Base-by-base conservation (phyloP, 2,797 vertebrate species). In the Sebastes iracundus region DNA sequence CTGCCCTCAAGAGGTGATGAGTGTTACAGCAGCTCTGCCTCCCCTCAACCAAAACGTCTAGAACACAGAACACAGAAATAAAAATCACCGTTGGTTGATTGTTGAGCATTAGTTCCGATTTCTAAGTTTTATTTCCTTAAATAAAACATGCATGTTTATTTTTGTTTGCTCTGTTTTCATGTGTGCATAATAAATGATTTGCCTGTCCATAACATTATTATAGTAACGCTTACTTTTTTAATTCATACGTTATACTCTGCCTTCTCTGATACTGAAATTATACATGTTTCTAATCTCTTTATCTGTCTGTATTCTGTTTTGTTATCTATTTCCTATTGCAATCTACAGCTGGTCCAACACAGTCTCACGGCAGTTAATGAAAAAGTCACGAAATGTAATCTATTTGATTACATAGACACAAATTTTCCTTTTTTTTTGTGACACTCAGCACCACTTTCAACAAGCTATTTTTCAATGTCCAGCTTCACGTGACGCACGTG, bases 1-100 rank as follows among this genome's bases (percentile, higher is more conserved):
- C 89, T 95, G 95, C 94, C 95, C 94, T 85, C 96, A 38, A 89
- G 93, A 93, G 95, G 94, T 23, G 20, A 46, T 2, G 22, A 27
- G 27, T 2, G 82, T 68, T 77, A 92, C 28, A 65, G 56, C 88
- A 82, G 64, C 75, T 77, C 74, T 78, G 76, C 13, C 3, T 8
- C 53, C 10, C 42, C 49, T 67, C 25, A 18, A 73, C 4, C n/a
- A 46, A 11, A 7, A 7, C 6, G 27, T 73, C 12, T 62, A 9
- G 0, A 20, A 16, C 66, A 35, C 30, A 42, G 13, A 16, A 42
- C 38, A 42, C 1, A 46, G 42, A 46, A 49, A 49, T 49, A 2
- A 1, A 20, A 20, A 49, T 49, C 3, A 49, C 7, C 16, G 1
- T 20, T 8, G 46, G 22, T 13, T 58, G 59, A 0, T 32, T n/a